phyloP scores from a whole-genome alignment of 2,888 invertebrate species.

The Lottia scabra region DNA sequence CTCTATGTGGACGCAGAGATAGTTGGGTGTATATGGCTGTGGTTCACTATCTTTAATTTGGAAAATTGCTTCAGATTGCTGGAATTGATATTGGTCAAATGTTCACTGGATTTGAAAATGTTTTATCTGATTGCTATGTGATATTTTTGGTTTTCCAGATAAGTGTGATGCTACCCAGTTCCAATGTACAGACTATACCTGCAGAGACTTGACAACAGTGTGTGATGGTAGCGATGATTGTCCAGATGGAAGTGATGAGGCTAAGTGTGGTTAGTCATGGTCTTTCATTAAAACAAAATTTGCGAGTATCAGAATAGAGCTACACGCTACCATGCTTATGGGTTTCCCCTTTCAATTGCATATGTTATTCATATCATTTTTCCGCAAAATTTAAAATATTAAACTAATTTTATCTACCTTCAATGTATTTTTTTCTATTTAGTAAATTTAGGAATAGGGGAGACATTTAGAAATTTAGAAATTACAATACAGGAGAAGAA shows the following conservation, averaged over 20 bases:
- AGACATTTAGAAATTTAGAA: neutral
- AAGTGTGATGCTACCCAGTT: constrained; percentile 74
- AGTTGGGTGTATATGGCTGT: too few relatives aligned
- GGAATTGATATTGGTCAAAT: too few relatives aligned
- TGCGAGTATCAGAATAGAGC: neutral
- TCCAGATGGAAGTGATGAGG: constrained; percentile 49
- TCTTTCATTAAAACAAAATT: neutral
- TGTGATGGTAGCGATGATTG: constrained; percentile 55
- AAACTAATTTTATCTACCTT: too few relatives aligned
- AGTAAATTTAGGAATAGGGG: neutral
- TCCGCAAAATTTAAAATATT: too few relatives aligned
- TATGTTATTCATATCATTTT: too few relatives aligned
- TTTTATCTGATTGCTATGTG: too few relatives aligned
- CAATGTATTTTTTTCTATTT: neutral
- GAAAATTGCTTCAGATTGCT: too few relatives aligned
- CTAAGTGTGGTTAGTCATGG: constrained; percentile 37
- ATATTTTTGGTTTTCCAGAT: constrained; percentile 9
- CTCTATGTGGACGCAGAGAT: too few relatives aligned
- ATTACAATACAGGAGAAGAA: neutral
- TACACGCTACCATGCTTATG: too few relatives aligned
- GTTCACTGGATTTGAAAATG: too few relatives aligned
- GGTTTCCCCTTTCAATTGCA: too few relatives aligned
- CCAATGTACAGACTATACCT: constrained; percentile 74
- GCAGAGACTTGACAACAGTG: constrained; percentile 29
- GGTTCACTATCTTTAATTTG: too few relatives aligned